These are phyloP conservation scores for Phyllotis vaccarum DNA, from an alignment of 2,797 vertebrate genomes.

Conservation along the genomic window DNA sequence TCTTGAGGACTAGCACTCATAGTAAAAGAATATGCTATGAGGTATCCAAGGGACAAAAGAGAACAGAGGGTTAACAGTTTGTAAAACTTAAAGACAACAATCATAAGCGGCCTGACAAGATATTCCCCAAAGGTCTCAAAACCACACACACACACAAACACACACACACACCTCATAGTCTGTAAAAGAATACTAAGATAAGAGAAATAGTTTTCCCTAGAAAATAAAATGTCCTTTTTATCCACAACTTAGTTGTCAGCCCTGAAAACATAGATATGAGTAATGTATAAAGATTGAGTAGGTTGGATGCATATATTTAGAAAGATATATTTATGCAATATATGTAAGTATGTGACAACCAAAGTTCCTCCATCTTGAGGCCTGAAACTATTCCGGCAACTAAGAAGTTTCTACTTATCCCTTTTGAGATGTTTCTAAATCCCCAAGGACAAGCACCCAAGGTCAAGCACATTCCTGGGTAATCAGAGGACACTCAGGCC, in stretches of 20 bases:
- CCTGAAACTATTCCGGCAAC: too few species aligned
- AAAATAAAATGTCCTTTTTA: neutral
- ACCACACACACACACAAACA: neutral
- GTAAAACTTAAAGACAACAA: neutral
- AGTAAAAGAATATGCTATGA: neutral
- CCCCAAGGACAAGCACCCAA: too few species aligned
- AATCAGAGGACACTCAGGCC: too few species aligned
- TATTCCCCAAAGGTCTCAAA: neutral
- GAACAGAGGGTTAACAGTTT: too few species aligned
- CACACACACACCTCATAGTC: neutral
- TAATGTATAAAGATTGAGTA: neutral
- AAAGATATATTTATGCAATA: too few species aligned
- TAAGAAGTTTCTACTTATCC: too few species aligned
- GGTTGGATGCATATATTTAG: neutral
- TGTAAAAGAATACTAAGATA: neutral
- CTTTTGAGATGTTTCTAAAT: too few species aligned
- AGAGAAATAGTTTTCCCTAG: neutral
- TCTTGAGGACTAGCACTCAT: too few species aligned
- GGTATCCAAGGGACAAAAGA: neutral
- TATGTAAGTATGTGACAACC: too few species aligned
- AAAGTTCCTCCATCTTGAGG: too few species aligned
- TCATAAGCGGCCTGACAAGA: neutral
- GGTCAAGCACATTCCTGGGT: too few species aligned
- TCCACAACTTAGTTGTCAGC: neutral
- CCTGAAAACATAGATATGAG: neutral